phyloP scores from a whole-genome alignment of 2,888 invertebrate species.

The Monopis laevigella region DNA sequence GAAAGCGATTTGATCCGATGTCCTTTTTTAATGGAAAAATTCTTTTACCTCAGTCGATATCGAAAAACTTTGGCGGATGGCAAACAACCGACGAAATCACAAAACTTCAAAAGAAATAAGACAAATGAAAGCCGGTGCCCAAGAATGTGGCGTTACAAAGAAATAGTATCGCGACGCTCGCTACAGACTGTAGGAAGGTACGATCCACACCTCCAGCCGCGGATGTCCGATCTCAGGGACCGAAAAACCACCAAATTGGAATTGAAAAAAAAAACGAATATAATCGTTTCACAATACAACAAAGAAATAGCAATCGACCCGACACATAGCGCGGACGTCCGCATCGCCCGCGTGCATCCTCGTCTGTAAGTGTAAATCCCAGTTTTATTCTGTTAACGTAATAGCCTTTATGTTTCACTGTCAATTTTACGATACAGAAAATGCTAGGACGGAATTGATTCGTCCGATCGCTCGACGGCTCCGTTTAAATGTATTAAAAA shows the following conservation, averaged over 20 bases:
- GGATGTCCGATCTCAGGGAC: conserved; percentile 23
- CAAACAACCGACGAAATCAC: conserved; percentile 25
- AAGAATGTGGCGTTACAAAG: conserved; percentile 17
- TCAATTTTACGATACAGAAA: not conserved
- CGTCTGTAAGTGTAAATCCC: conserved; percentile 5
- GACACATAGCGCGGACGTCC: conserved; percentile 2
- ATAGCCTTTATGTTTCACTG: conserved; percentile 6
- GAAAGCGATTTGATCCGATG: conserved; percentile 45
- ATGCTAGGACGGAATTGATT: not conserved
- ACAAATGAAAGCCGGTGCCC: conserved; percentile 36
- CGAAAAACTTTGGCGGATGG: conserved; percentile 38
- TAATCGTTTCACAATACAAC: conserved; percentile 27
- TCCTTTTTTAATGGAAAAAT: conserved; percentile 52
- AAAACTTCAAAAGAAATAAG: conserved; percentile 45
- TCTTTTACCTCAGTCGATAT: conserved; percentile 40
- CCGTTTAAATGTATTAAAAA: conserved; percentile 3
- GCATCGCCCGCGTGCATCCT: conserved; percentile 1
- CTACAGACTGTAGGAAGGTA: conserved; percentile 1
- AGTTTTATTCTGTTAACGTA: conserved; percentile 1
- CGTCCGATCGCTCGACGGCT: not conserved
- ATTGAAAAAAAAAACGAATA: conserved; percentile 33
- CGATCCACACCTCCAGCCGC: conserved; percentile 26
- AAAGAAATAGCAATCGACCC: conserved; percentile 26
- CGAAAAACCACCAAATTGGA: conserved; percentile 33
- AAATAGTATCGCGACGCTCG: not conserved